Percentiles rank a stretch among this genome's conserved stretches.
Evolutionary conservation across 2,113 vertebrate species (phyloP).

Genomic region (Eupsittula cactorum): DNA sequence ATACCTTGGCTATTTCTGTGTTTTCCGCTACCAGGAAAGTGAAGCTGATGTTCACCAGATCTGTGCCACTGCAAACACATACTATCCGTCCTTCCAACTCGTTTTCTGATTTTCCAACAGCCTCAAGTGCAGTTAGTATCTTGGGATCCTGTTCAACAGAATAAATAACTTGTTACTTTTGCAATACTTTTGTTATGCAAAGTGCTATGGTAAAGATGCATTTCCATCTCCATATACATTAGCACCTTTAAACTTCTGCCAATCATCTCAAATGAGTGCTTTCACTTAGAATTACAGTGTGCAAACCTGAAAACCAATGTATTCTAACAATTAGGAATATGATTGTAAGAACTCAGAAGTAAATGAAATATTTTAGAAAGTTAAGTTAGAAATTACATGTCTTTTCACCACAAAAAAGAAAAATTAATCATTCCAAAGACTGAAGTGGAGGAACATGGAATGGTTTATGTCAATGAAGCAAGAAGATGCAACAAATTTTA

Average conservation of each 20-base stretch:
- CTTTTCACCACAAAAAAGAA: neutral
- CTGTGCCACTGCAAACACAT: constrained; percentile 93
- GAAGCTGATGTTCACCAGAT: constrained; percentile 97
- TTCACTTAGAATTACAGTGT: neutral
- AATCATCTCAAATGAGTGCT: neutral
- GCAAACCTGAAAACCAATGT: neutral
- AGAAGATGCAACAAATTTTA: neutral
- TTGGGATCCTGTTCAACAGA: constrained; percentile 88
- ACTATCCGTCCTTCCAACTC: constrained; percentile 93
- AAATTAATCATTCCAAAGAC: neutral
- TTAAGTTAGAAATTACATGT: neutral
- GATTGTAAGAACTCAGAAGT: neutral
- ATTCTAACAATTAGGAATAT: neutral
- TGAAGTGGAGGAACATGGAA: neutral
- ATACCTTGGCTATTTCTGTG: constrained; percentile 91
- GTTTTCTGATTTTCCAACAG: constrained; percentile 87
- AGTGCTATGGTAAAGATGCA: neutral
- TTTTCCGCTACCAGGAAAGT: constrained; percentile 95
- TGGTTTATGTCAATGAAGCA: neutral
- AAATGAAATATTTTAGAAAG: neutral
- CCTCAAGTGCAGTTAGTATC: constrained; percentile 90
- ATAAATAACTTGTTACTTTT: constrained; percentile 14
- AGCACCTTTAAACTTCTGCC: neutral
- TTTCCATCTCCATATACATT: neutral
- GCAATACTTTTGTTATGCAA: neutral